Evolutionary conservation across 2,113 vertebrate species (phyloP).

Genomic region (Pteronura brasiliensis): DNA sequence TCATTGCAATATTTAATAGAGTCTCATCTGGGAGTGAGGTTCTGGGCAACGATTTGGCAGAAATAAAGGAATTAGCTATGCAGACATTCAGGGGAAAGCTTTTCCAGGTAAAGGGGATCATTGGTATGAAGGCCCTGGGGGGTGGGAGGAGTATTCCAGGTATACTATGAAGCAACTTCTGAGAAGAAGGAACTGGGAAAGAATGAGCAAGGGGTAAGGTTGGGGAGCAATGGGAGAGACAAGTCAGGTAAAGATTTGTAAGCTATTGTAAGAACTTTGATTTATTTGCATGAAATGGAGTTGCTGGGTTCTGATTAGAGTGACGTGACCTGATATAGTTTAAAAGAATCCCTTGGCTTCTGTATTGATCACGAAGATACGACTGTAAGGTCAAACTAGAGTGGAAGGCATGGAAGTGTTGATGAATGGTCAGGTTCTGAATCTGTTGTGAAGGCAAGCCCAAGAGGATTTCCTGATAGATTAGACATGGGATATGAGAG

Average conservation of each 20-base stretch:
- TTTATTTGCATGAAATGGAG: not conserved
- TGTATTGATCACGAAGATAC: not conserved
- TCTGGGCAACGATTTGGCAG: not conserved
- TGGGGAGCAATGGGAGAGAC: not conserved
- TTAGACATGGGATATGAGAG: not conserved
- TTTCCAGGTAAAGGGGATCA: not conserved
- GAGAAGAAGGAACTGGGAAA: not conserved
- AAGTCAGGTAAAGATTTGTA: not conserved
- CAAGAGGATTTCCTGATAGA: not conserved
- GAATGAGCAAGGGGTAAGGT: not conserved
- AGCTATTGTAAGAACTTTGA: too few species aligned
- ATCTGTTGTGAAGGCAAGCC: not conserved
- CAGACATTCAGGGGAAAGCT: not conserved
- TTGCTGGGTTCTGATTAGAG: not conserved
- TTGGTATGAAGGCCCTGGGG: not conserved
- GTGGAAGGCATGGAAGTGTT: not conserved
- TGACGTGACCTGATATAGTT: not conserved
- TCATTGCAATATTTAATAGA: not conserved
- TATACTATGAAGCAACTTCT: not conserved
- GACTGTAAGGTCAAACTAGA: not conserved
- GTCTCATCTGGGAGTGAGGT: not conserved
- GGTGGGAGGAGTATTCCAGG: not conserved
- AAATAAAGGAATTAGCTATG: not conserved
- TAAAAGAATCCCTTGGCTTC: not conserved
- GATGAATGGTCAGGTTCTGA: not conserved